These are phyloP conservation scores for Drosophila leontia DNA, from an alignment of 1,140 invertebrate genomes.

Conservation along the genomic window DNA sequence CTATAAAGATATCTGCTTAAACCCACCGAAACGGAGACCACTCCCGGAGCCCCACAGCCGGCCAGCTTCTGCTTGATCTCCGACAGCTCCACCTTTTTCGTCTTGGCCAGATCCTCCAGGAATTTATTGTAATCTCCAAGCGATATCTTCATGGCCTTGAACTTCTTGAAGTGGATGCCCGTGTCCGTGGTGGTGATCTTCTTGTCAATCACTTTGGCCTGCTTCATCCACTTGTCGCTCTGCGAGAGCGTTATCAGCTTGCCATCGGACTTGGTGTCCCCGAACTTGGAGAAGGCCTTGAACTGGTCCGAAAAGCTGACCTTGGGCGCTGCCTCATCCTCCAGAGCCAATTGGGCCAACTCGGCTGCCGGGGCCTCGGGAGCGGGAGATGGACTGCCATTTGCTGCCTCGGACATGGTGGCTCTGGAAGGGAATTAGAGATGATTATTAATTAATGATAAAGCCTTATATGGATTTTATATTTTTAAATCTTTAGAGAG, in stretches of 20 bases:
- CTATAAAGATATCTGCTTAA: not conserved
- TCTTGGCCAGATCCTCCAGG: constrained; percentile 92
- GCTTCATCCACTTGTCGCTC: constrained; percentile 98
- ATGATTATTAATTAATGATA: not conserved
- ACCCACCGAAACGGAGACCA: constrained; percentile 86
- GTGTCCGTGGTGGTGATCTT: constrained; percentile 95
- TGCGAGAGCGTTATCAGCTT: constrained; percentile 94
- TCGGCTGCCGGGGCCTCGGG: constrained; percentile 68
- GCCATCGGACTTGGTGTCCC: constrained; percentile 94
- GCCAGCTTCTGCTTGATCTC: constrained; percentile 92
- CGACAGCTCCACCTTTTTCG: constrained; percentile 90
- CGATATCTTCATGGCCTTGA: constrained; percentile 91
- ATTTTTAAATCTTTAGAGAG: not conserved
- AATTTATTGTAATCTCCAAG: constrained; percentile 93
- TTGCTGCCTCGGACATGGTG: constrained; percentile 75
- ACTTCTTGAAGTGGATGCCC: constrained; percentile 94
- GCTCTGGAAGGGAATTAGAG: constrained; percentile 27
- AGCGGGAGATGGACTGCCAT: constrained; percentile 61
- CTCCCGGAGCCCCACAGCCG: constrained; percentile 90
- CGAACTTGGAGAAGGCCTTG: constrained; percentile 93
- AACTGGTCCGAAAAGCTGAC: constrained; percentile 86
- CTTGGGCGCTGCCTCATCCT: constrained; percentile 71
- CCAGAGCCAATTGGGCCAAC: constrained; percentile 73
- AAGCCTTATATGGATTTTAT: not conserved
- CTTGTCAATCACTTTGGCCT: constrained; percentile 96